Conservation (phyloP, 2,113 vertebrate species). For the Mormoops blainvillei region DNA sequence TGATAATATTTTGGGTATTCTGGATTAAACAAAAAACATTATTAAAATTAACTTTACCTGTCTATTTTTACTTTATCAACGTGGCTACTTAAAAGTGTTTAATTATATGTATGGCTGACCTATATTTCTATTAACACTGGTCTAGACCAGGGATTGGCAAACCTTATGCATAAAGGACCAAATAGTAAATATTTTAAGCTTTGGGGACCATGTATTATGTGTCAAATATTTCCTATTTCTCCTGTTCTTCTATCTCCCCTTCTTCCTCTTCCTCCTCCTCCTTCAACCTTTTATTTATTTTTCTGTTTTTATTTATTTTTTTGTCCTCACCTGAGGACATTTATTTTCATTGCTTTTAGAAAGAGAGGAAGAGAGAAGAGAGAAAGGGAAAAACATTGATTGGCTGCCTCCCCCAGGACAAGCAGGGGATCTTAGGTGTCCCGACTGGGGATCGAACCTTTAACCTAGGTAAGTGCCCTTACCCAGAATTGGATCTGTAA, state of each 20-base stretch:
- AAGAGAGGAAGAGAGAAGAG: no score
- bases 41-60: not conserved
- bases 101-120: not conserved
- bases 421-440: no score
- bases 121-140: not conserved
- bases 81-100: not conserved
- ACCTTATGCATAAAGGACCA: not conserved
- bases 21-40: not conserved
- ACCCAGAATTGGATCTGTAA: no score
- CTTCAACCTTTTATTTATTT: not conserved
- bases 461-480: no score
- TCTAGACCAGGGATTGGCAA: not conserved
- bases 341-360: no score
- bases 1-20: not conserved
- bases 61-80: conserved; percentile 6
- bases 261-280: not conserved
- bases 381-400: no score
- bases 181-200: not conserved
- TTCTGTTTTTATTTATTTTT: no score
- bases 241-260: not conserved
- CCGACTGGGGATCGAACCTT: no score
- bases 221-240: not conserved
- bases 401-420: no score
- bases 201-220: not conserved
- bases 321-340: no score